Percentiles rank a stretch among this genome's conserved stretches.
These are phyloP conservation scores for Rhagophthalmus giganteus DNA, from an alignment of 2,888 invertebrate genomes.

Conservation along the genomic window DNA sequence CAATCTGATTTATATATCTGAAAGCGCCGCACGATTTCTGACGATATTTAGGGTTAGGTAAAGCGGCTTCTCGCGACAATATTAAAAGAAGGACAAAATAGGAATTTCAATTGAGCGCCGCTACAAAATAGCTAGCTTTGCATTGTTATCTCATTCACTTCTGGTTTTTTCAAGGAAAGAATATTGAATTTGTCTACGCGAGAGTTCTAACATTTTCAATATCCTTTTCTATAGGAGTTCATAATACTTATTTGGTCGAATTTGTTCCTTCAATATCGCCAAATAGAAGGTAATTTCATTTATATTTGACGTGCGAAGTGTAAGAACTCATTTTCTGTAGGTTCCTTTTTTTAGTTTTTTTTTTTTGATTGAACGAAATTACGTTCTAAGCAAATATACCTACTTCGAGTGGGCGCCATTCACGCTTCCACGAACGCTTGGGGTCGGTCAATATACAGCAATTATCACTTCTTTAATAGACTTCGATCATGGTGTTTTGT, in stretches of 20 bases:
- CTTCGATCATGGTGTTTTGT: constrained; percentile 20
- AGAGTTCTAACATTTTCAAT: constrained; percentile 11
- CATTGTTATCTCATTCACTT: constrained; percentile 5
- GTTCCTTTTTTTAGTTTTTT: background rate
- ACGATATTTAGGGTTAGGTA: too few species aligned
- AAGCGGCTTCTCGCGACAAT: too few species aligned
- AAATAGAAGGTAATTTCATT: constrained; percentile 3
- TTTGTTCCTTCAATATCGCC: constrained; percentile 1
- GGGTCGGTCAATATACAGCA: constrained; percentile 18
- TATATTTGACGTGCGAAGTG: constrained; percentile 1
- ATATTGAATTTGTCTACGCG: constrained; percentile 10
- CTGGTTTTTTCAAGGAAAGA: background rate
- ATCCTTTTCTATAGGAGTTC: constrained; percentile 4
- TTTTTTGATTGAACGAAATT: constrained; percentile 12
- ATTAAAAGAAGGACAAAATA: too few species aligned
- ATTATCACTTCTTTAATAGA: constrained; percentile 16
- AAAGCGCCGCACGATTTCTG: too few species aligned
- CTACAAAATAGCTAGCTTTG: too few species aligned
- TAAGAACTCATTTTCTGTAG: background rate
- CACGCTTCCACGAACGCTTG: constrained; percentile 4
- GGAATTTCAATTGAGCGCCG: too few species aligned
- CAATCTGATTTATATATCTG: too few species aligned
- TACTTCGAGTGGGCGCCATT: background rate
- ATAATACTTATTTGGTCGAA: constrained; percentile 5
- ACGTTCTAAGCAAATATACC: constrained; percentile 6